These are phyloP conservation scores for Strigamia maritima DNA, from an alignment of 2,888 invertebrate species.

Conservation along the genomic window DNA sequence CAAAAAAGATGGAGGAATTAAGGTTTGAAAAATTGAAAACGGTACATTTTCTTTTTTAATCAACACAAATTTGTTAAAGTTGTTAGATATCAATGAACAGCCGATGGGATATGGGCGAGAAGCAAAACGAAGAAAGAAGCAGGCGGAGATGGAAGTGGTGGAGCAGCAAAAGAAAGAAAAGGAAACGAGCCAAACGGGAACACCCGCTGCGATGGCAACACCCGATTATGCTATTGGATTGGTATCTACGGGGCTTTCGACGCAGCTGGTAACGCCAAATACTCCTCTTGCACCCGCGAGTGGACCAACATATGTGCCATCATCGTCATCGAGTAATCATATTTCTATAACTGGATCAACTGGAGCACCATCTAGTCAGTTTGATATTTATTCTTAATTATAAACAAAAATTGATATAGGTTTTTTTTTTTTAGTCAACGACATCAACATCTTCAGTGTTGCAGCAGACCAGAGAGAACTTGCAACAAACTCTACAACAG, in stretches of 20 bases:
- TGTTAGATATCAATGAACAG: slow-evolving; percentile 89
- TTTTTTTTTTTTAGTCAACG: slow-evolving; percentile 1
- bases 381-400: slow-evolving; percentile 14
- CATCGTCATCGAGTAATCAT: slow-evolving; percentile 45
- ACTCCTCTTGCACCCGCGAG: slow-evolving; percentile 48
- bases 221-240: slow-evolving; percentile 82
- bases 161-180: slow-evolving; percentile 53
- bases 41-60: not conserved
- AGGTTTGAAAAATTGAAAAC: slow-evolving; percentile 52
- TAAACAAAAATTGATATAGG: not conserved
- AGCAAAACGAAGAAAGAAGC: slow-evolving; percentile 81
- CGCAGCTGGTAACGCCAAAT: slow-evolving; percentile 49
- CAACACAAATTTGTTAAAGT: slow-evolving; percentile 47
- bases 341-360: slow-evolving; percentile 27
- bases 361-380: slow-evolving; percentile 42
- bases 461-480: slow-evolving; percentile 49
- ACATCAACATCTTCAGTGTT: slow-evolving; percentile 48
- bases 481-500: slow-evolving; percentile 46
- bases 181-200: slow-evolving; percentile 48
- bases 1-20: slow-evolving; percentile 86
- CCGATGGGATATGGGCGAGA: slow-evolving; percentile 72
- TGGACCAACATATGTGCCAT: slow-evolving; percentile 44
- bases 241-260: slow-evolving; percentile 61
- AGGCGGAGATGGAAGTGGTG: slow-evolving; percentile 52
- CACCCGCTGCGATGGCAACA: slow-evolving; percentile 55